Evolutionary conservation across 2,113 vertebrate species (phyloP).

Genomic region (Polypterus bichir): DNA sequence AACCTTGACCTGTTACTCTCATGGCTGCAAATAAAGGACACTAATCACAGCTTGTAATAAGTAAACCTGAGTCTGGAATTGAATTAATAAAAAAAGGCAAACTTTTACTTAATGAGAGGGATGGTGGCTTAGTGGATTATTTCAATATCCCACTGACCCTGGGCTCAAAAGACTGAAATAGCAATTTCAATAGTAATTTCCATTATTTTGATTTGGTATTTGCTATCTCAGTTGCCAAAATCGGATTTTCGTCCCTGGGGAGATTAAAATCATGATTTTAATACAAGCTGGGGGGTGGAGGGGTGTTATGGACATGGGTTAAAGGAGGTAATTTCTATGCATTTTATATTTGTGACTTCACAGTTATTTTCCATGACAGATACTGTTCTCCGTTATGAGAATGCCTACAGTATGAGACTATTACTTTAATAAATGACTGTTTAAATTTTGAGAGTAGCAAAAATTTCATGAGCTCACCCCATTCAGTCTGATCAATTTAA

Average conservation of each 20-base stretch:
- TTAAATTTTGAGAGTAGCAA: no score
- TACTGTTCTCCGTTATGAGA: no score
- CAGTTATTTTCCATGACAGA: no score
- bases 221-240: conserved; percentile 22
- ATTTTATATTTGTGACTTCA: no score
- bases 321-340: conserved; percentile 4
- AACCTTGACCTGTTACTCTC: not conserved
- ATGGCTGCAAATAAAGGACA: not conserved
- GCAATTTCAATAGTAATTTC: conserved; percentile 2
- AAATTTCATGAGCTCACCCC: no score
- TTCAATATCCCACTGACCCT: conserved; percentile 10
- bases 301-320: no score
- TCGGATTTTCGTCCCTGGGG: conserved; percentile 16
- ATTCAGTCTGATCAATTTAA: no score
- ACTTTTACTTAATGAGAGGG: not conserved
- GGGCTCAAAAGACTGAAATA: not conserved
- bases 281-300: conserved; percentile 1
- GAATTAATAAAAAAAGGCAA: not conserved
- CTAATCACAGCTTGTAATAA: not conserved
- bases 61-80: not conserved
- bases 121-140: conserved; percentile 13
- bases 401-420: no score
- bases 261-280: conserved; percentile 16
- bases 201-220: conserved; percentile 19
- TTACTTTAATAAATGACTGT: no score